Base-by-base conservation (phyloP, 2,888 invertebrate genomes). In the Yponomeuta cagnagella region DNA sequence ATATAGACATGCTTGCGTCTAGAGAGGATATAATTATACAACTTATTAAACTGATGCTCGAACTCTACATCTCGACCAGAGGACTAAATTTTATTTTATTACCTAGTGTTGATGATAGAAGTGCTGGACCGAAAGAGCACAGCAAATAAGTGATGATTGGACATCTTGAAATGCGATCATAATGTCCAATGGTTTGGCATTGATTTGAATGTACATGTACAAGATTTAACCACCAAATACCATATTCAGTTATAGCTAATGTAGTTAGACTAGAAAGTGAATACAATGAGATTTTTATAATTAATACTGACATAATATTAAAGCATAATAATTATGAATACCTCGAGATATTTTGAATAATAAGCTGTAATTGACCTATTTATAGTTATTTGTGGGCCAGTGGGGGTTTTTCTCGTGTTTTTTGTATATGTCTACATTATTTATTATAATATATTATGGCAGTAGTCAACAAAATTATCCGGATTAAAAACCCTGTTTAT, bases 211-310 rank as follows among this genome's bases (percentile, higher is more conserved):
- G 80, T 83, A 87, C n/a, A 87, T 88, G 90, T 90, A 90, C 90
- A 90, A 91, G 82, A 82, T 78, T 74, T 90, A 89, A 90, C 90
- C 91, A 91, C 91, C 91, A 90, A 90, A 90, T 88, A 86, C 52
- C 52, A 12, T 15, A 87, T 85, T 85, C 82, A 82, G 83, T 87
- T 80, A 82, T 86, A 87, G 83, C 77, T 77, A 79, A 95, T 95
- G 95, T 95, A 95, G 58, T 80, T 95, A 70, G 93, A 95, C 65
- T 92, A 94, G 80, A 15, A 58, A 12, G 15, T 58, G 52, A 58
- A 58, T 58, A 58, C 52, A 58, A 58, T 58, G 52, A 58, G 52
- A 58, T 58, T 58, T 43, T 58, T 58, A 58, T 58, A 58, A 58
- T 58, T 58, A 15, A 58, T 58, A 12, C 12, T 58, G 15, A 58